Evolutionary conservation across 64 coral and sea anemone genomes (phyloP).

Genomic region (Porites lutea): DNA sequence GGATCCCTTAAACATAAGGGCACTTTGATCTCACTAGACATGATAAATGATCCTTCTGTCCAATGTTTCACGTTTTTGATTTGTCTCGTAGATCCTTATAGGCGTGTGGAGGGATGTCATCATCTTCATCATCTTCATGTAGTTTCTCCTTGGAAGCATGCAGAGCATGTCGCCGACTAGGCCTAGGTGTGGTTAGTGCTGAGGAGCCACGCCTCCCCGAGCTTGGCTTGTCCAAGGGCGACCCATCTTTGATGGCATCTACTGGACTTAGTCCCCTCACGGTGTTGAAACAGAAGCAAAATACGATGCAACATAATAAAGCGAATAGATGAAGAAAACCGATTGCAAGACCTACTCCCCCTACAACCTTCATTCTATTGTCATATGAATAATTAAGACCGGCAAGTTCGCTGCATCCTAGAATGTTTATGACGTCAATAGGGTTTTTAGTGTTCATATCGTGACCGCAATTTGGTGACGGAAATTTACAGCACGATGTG

Average conservation of each 20-base stretch:
- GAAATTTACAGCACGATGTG: constrained; percentile 87
- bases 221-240: constrained; percentile 35
- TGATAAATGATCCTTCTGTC: no score
- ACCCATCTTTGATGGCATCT: constrained; percentile 81
- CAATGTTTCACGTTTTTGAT: constrained; percentile 48
- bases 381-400: constrained; percentile 87
- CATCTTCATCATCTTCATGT: constrained; percentile 75
- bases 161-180: constrained; percentile 2
- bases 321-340: constrained; percentile 81
- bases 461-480: constrained; percentile 64
- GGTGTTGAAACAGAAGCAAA: constrained; percentile 89
- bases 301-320: constrained; percentile 72
- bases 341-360: constrained; percentile 85
- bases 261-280: constrained; percentile 82
- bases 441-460: constrained; percentile 96
- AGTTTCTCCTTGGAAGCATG: constrained; percentile 76
- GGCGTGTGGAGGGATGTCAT: constrained; percentile 65
- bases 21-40: no score
- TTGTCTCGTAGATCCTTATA: constrained; percentile 88
- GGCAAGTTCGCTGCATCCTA: constrained; percentile 47
- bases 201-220: background rate
- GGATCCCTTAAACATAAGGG: no score
- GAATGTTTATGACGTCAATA: constrained; percentile 91
- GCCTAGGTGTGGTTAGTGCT: background rate
- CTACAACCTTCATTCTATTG: constrained; percentile 78